phyloP scores from a whole-genome alignment of 2,888 invertebrate genomes.

The Autographa gamma region DNA sequence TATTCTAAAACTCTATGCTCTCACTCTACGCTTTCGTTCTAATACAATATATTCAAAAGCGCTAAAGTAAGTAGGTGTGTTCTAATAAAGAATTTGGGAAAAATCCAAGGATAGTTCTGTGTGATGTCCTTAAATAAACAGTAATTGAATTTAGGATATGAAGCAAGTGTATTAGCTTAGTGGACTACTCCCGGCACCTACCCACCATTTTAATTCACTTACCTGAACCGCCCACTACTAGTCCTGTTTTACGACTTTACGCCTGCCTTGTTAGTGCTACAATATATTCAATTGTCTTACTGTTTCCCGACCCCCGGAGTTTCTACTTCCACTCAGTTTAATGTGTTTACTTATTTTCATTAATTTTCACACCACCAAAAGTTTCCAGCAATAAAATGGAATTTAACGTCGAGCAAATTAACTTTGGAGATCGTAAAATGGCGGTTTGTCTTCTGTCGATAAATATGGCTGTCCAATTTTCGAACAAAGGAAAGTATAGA shows the following conservation, averaged over 20 bases:
- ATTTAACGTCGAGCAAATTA: slow-evolving; percentile 47
- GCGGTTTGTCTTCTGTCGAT: slow-evolving; percentile 43
- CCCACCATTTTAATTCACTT: slow-evolving; percentile 69
- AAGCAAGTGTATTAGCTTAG: slow-evolving; percentile 34
- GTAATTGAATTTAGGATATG: slow-evolving; percentile 26
- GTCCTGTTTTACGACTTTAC: slow-evolving; percentile 66
- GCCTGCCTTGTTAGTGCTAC: slow-evolving; percentile 63
- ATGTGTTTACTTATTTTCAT: slow-evolving; percentile 64
- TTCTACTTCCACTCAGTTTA: slow-evolving; percentile 61
- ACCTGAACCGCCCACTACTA: slow-evolving; percentile 59
- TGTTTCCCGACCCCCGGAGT: slow-evolving; percentile 49
- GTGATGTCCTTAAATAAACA: slow-evolving; percentile 21
- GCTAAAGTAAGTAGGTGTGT: background rate
- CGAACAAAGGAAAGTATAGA: slow-evolving; percentile 22
- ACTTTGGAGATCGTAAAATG: slow-evolving; percentile 51
- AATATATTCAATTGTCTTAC: slow-evolving; percentile 66
- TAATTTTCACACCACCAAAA: slow-evolving; percentile 59
- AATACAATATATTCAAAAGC: no score
- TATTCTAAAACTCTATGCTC: background rate
- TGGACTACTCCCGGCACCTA: slow-evolving; percentile 40
- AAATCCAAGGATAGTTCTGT: background rate
- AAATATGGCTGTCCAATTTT: slow-evolving; percentile 26
- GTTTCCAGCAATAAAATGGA: slow-evolving; percentile 58
- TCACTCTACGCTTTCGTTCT: background rate
- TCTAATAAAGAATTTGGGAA: background rate